Evolutionary conservation across 2,797 vertebrate species (phyloP).

Genomic region (Pterois miles): DNA sequence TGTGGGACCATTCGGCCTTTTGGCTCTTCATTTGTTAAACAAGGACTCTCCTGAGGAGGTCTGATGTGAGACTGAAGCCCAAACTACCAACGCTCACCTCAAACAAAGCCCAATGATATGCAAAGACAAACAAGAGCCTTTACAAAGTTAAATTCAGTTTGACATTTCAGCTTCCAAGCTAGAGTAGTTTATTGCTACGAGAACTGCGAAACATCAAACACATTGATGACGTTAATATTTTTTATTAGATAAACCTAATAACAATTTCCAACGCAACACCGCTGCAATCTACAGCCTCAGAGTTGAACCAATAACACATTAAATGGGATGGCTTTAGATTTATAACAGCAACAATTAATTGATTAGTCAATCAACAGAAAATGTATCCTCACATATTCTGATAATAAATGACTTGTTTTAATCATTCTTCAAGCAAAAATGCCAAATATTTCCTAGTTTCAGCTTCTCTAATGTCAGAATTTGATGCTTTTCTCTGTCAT

Average conservation of each 20-base stretch:
- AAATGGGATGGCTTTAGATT: background rate
- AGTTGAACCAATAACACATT: background rate
- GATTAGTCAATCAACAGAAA: background rate
- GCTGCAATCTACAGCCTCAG: background rate
- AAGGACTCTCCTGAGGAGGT: conserved; percentile 48
- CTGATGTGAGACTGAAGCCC: conserved; percentile 23
- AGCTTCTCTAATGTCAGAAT: background rate
- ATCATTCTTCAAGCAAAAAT: too few relatives aligned
- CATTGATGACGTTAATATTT: background rate
- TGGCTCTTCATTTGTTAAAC: conserved; percentile 54
- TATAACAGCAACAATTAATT: background rate
- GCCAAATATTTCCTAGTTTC: too few relatives aligned
- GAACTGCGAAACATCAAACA: background rate
- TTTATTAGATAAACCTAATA: background rate
- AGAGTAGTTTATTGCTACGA: background rate
- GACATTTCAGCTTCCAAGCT: conserved; percentile 2
- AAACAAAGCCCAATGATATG: conserved; percentile 65
- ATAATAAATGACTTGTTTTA: too few relatives aligned
- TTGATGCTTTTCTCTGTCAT: background rate
- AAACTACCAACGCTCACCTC: conserved; percentile 17
- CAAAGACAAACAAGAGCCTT: conserved; percentile 60
- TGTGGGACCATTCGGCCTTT: background rate
- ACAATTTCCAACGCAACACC: background rate
- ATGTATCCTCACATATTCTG: too few relatives aligned
- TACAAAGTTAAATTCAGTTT: conserved; percentile 20